Base-by-base conservation (phyloP, 2,797 vertebrate genomes). In the Tapera naevia region DNA sequence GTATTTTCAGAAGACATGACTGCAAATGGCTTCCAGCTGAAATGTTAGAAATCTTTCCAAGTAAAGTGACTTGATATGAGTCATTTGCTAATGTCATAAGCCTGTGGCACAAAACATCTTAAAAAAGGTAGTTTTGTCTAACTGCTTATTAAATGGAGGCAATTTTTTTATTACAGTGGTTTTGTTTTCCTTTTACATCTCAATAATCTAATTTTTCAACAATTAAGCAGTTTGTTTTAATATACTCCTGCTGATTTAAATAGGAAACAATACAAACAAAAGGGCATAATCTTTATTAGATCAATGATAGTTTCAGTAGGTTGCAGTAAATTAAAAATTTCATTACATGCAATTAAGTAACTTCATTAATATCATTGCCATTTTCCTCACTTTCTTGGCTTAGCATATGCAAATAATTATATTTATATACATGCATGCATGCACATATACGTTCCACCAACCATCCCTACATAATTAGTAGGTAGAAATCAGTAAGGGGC, bases 251-350 rank as follows among this genome's bases (percentile, higher is more conserved):
- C 89, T 96, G 97, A 98, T 97, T 95, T 96, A 95, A 97, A 93
- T 25, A 96, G 90, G 80, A 96, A 98, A 97, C 89, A 96, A 97
- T 90, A 96, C 67, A 96, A 96, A 66, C 82, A 91, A 97, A 97
- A 96, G 82, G 9, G 7, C 76, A 86, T 94, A 94, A 96, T 95
- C 67, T 97, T 97, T 96, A 97, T 97, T 97, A 97, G 91, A 93
- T 96, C 94, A 95, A 83, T 93, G 92, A 96, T 93, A 89, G 83
- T 95, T 97, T 96, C 89, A 96, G 91, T 74, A 94, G 74, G 74
- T 87, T 97, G 70, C 87, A 96, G 80, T 93, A 96, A 97, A 96
- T 96, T 92, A 94, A 97, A 94, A 97, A 92, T 90, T 62, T 95
- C 78, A 94, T 97, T 94, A 95, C 75, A 88, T 7, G 35, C 94